These are phyloP conservation scores for Pygathrix nemaeus DNA, from an alignment of 2,113 vertebrate genomes.

Conservation along the genomic window DNA sequence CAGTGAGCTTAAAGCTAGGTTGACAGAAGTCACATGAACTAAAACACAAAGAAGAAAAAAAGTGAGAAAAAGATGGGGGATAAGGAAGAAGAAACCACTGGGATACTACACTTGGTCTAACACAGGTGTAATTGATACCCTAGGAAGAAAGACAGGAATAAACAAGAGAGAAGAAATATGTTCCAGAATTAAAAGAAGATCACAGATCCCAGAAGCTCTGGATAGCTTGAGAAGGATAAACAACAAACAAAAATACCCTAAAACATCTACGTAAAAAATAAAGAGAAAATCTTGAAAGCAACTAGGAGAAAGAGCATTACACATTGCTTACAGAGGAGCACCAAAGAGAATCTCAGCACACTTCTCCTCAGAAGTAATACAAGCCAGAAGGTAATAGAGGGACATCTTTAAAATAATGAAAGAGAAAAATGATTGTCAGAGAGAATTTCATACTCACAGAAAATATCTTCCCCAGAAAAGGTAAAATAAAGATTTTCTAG, in stretches of 20 bases:
- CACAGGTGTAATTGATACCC: accelerated
- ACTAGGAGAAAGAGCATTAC: no score
- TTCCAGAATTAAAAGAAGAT: not conserved
- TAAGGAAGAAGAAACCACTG: not conserved
- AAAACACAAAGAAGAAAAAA: not conserved
- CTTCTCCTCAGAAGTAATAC: not conserved
- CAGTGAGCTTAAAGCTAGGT: not conserved
- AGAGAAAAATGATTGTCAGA: not conserved
- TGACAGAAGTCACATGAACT: not conserved
- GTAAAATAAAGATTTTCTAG: not conserved
- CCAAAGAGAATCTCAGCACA: no score
- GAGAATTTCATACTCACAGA: not conserved
- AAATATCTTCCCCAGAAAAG: not conserved
- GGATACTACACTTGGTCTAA: accelerated
- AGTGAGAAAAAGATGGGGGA: accelerated
- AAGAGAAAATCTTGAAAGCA: not conserved
- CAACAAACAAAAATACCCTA: not conserved
- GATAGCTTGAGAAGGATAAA: not conserved
- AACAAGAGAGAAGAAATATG: not conserved
- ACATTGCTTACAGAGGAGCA: accelerated
- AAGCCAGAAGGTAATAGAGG: accelerated
- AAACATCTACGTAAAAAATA: no score
- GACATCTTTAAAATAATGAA: not conserved
- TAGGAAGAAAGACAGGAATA: not conserved
- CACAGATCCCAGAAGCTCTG: not conserved